Conservation (phyloP, 2,797 vertebrate species). For the Tokudaia muenninki region DNA sequence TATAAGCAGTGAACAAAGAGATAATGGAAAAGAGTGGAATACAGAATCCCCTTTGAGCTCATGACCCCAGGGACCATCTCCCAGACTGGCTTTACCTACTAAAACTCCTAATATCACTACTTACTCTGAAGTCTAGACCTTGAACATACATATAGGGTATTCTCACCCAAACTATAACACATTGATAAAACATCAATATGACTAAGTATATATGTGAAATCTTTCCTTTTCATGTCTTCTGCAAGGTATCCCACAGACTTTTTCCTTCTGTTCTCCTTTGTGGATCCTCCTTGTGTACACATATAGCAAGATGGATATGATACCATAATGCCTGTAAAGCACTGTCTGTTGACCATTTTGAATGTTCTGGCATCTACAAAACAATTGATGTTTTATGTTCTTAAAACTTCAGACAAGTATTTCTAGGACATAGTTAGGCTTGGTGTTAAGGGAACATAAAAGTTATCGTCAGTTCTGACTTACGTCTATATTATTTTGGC, state of each 20-base stretch:
- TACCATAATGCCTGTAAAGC: neutral
- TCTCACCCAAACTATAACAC: neutral
- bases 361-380: neutral
- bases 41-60: neutral
- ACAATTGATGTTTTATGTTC: neutral
- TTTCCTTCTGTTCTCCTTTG: neutral
- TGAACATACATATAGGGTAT: neutral
- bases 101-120: neutral
- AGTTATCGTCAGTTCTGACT: neutral
- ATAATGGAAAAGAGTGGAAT: neutral
- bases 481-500: neutral
- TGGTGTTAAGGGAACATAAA: neutral
- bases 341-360: neutral
- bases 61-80: neutral
- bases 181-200: neutral
- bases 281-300: neutral
- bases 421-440: neutral
- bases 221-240: neutral
- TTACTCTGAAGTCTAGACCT: neutral
- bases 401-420: slow-evolving; percentile 32
- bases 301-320: neutral
- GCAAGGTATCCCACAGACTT: neutral
- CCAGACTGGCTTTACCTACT: neutral
- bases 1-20: neutral
- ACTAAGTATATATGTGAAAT: neutral